Conservation (phyloP, 1,140 invertebrate genomes). For the Drosophila yakuba region DNA sequence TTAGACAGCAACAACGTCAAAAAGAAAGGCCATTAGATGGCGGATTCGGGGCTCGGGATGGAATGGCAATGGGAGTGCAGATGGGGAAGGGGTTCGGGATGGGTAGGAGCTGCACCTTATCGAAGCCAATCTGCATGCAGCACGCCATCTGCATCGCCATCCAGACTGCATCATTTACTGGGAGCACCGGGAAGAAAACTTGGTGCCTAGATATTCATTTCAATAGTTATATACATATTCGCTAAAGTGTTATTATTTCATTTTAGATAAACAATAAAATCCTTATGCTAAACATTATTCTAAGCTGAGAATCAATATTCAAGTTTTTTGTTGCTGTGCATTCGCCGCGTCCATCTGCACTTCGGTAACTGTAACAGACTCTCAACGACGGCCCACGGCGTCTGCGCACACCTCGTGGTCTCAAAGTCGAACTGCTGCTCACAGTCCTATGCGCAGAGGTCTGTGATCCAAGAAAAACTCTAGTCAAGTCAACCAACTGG, state of each 20-base stretch:
- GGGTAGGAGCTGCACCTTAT: slow-evolving; percentile 36
- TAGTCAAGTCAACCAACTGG: slow-evolving; percentile 58
- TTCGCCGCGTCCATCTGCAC: slow-evolving; percentile 35
- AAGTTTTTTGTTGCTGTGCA: slow-evolving; percentile 4
- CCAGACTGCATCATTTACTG: slow-evolving; percentile 24
- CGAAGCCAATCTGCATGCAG: slow-evolving; percentile 58
- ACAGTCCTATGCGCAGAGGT: slow-evolving; percentile 12
- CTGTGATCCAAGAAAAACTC: slow-evolving; percentile 38
- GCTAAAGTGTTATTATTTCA: no score
- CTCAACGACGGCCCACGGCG: slow-evolving; percentile 65
- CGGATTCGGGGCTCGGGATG: not conserved
- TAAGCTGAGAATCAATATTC: no score
- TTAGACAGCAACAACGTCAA: slow-evolving; percentile 66
- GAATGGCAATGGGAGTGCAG: not conserved
- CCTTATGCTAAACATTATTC: no score
- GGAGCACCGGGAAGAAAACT: slow-evolving; percentile 2
- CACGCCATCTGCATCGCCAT: slow-evolving; percentile 37
- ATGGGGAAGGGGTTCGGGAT: not conserved
- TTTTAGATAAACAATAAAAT: no score
- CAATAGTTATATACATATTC: no score
- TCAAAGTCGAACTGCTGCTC: not conserved
- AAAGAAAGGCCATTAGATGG: slow-evolving; percentile 76
- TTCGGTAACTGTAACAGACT: slow-evolving; percentile 47
- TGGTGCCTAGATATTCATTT: not conserved
- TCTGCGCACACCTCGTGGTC: slow-evolving; percentile 69